Base-by-base conservation (phyloP, 2,797 vertebrate species). In the Pseudocheirus occidentalis region DNA sequence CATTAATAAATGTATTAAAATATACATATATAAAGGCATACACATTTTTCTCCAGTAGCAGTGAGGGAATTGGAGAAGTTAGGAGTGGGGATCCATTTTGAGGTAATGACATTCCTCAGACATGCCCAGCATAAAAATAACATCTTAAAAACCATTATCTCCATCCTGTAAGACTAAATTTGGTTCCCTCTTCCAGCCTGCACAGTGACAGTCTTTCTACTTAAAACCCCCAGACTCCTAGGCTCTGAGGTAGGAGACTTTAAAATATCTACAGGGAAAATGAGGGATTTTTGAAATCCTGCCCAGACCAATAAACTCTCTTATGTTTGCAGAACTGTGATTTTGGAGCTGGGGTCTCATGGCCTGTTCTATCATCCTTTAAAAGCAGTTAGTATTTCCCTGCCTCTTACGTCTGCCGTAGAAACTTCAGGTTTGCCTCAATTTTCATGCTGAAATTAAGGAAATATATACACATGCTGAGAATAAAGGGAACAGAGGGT, bases 231-330 rank as follows among this genome's bases (percentile, higher is more conserved):
- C 58, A 97, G 96, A 94, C 14, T 96, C 94, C 40, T 3, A 58
- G 90, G 73, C 28, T 96, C 91, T 95, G 96, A 92, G 97, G 97
- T 93, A 98, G n/a, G 93, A 98, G 56, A 53, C n/a, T 93, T 62
- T 93, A 92, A 95, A 94, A 73, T 92, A 95, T 95, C 93, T 96
- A 93, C 91, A 96, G 73, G 95, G 95, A 97, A 97, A 94, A 94
- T 58, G 4, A 94, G 73, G 94, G 93, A 96, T 96, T 97, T 81
- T 96, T 97, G 40, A 97, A 87, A 98, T 98, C 96, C 52, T 97
- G 87, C 93, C 98, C 96, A 95, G 93, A 94, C 28, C 95, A 98
- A 97, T 93, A 95, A 97, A 92, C 94, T 94, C 55, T 89, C 94
- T 96, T 55, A 29, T 93, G 40, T 93, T 97, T 95, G 91, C 55